Evolutionary conservation across 2,888 invertebrate genomes (phyloP), one percentile per base, ranked within the genome.

Genomic region (Drosophila stalkeri): DNA sequence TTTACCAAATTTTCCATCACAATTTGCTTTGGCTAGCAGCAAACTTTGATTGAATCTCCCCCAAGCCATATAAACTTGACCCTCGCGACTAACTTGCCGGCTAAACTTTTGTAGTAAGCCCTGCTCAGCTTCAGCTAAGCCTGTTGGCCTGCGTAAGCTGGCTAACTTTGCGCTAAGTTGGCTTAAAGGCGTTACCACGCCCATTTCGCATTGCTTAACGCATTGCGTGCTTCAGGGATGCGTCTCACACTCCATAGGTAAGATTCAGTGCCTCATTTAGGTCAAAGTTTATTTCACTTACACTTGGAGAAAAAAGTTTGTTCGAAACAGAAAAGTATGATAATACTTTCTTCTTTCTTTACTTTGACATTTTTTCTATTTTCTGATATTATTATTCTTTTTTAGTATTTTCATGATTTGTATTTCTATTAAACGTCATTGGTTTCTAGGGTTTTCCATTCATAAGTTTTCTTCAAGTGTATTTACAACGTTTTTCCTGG

Each of bases 21-120:
- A 63, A 37, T 49, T 47, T 67, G 46, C 66, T 59, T 79, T 64
- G 55, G 59, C 79, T 70, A 49, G 52, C 46, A 59, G 64, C 65
- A 66, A 72, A 82, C 60, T 80, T 77, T 88, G 85, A 82, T 80
- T 83, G 64, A 80, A 88, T 76, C 69, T 64, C 46, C 51, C 69
- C 43, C 37, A 44, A 7, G 12, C 51, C 31, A 31, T 12, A 67
- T 61, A 64, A 86, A 75, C 66, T 85, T 82, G 35, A 7, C 63
- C 52, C 60, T 47, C 16, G 51, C 16, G 51, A 51, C 54, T 46
- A 18, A 3, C 18, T 51, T 39, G 37, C 43, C 23, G n/a, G 39
- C 39, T 16, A 39, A 60, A 60, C 9, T 39, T 43, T 33, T 52
- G 37, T 56, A 51, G 54, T 67, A 67, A 59, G 20, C 33, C 35